phyloP scores from a whole-genome alignment of 1,140 invertebrate genomes.

The Nebria ingens region DNA sequence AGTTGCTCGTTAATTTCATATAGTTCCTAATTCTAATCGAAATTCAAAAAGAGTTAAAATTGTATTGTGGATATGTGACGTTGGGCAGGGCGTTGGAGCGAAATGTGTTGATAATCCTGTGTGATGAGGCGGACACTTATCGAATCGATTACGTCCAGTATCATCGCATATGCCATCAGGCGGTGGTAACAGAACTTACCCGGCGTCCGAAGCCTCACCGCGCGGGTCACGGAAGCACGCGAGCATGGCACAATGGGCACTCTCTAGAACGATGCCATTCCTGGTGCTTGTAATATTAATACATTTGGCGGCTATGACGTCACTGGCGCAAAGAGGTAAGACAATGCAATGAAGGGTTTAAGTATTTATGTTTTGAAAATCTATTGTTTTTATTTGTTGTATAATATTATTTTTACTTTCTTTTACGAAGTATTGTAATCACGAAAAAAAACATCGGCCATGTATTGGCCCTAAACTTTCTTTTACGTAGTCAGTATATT shows the following conservation, averaged over 20 bases:
- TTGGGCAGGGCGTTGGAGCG: no score
- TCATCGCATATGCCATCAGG: no score
- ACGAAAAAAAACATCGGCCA: no score
- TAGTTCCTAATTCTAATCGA: no score
- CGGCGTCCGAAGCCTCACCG: background rate
- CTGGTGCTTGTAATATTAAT: slow-evolving; percentile 6
- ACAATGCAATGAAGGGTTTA: background rate
- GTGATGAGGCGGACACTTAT: no score
- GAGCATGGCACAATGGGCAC: slow-evolving; percentile 8
- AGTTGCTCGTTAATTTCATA: no score
- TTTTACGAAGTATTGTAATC: no score
- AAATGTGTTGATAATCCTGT: no score
- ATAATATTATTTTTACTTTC: background rate
- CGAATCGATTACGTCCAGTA: no score
- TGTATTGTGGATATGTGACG: no score
- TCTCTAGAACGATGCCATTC: slow-evolving; percentile 2
- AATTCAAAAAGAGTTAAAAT: no score
- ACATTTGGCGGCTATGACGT: slow-evolving; percentile 3
- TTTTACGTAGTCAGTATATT: background rate
- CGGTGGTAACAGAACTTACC: background rate
- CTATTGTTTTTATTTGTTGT: background rate
- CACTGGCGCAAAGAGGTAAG: slow-evolving; percentile 5
- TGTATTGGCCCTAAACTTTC: background rate
- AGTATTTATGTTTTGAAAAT: background rate
- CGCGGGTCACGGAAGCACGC: background rate